A percentile compares a stretch with the other conserved stretches of the same genome.
Evolutionary conservation across 2,888 invertebrate species (phyloP).

Genomic region (Dicyrtoma fusca): DNA sequence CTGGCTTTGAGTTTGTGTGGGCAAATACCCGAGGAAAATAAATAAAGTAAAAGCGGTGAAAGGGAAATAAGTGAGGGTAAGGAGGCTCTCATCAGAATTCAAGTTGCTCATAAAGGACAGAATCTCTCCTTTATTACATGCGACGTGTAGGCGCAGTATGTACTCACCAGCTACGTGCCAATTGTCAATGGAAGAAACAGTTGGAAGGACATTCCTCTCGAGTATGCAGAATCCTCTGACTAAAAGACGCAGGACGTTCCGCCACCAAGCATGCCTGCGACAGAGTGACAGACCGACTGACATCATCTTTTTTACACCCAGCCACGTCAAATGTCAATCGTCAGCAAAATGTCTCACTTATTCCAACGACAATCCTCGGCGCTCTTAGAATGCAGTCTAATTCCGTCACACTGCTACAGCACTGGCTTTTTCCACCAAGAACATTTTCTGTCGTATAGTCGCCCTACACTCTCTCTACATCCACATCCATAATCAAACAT

Average conservation of each 20-base stretch:
- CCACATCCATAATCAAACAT: too few relatives aligned
- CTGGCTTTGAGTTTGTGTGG: not conserved
- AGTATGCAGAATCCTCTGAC: not conserved
- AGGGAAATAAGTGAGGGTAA: not conserved
- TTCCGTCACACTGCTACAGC: not conserved
- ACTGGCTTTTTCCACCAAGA: not conserved
- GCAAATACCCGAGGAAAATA: slow-evolving; percentile 7
- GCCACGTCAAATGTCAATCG: slow-evolving; percentile 26
- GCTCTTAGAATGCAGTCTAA: too few relatives aligned
- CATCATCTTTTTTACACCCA: not conserved
- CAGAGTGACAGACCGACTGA: slow-evolving; percentile 10
- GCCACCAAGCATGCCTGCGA: not conserved
- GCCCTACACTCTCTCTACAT: not conserved
- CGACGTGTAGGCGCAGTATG: too few relatives aligned
- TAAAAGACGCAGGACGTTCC: slow-evolving; percentile 1
- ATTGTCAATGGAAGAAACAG: too few relatives aligned
- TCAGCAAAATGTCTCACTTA: slow-evolving; percentile 26
- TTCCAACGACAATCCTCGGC: too few relatives aligned
- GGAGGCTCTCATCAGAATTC: slow-evolving; percentile 12
- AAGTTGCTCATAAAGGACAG: not conserved
- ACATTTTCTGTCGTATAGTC: too few relatives aligned
- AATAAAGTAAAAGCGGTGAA: slow-evolving; percentile 26
- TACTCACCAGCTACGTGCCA: too few relatives aligned
- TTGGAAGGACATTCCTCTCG: not conserved
- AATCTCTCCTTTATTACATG: not conserved